Percentiles rank a stretch among this genome's conserved stretches.
phyloP scores from a whole-genome alignment of 2,888 invertebrate genomes.

The Eilema caniola region DNA sequence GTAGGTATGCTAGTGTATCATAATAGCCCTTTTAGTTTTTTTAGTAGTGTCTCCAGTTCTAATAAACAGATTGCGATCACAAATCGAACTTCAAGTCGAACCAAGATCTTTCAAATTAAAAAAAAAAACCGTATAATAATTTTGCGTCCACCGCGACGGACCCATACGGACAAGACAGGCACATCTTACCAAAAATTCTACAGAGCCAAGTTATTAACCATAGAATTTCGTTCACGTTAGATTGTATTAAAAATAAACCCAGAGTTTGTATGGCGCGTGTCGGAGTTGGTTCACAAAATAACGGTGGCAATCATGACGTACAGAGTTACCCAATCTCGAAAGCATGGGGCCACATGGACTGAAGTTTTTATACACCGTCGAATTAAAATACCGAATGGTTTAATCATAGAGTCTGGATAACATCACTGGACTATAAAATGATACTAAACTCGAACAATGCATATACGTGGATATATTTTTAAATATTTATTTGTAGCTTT shows the following conservation, averaged over 20 bases:
- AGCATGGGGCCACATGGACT: slow-evolving; percentile 27
- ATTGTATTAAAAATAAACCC: slow-evolving; percentile 35
- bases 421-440: slow-evolving; percentile 59
- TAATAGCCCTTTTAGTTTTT: no score
- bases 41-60: no score
- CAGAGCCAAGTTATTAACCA: not conserved
- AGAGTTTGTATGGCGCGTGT: slow-evolving; percentile 26
- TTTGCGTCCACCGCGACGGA: no score
- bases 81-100: no score
- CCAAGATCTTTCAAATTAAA: no score
- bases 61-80: no score
- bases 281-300: slow-evolving; percentile 49
- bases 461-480: slow-evolving; percentile 54
- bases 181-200: slow-evolving; percentile 23
- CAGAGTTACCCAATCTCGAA: slow-evolving; percentile 47
- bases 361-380: slow-evolving; percentile 63
- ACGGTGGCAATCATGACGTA: slow-evolving; percentile 40
- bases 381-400: slow-evolving; percentile 68
- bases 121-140: no score
- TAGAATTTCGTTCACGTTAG: slow-evolving; percentile 19
- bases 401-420: slow-evolving; percentile 64
- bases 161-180: not conserved
- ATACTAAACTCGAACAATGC: slow-evolving; percentile 52
- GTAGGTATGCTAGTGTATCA: no score
- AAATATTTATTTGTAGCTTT: slow-evolving; percentile 52